Conservation (phyloP, 2,797 vertebrate genomes). For the Periparus ater region DNA sequence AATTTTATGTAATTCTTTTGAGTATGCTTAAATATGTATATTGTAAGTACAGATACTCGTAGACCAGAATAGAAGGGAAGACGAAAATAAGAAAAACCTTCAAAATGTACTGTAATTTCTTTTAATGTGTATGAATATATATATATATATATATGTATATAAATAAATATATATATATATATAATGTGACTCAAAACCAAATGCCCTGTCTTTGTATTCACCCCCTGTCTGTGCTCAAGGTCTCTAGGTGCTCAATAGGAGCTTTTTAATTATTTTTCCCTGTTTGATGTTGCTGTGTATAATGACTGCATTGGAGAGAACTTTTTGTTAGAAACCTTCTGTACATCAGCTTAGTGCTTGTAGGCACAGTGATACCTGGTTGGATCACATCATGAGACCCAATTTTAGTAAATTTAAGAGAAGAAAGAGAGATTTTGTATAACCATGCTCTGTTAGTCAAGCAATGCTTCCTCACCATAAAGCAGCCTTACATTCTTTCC, state of each 20-base stretch:
- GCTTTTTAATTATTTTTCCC: conserved; percentile 75
- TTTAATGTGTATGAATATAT: neutral
- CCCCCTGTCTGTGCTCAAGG: conserved; percentile 45
- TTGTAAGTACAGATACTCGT: neutral
- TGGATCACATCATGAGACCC: conserved; percentile 23
- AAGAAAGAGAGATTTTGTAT: conserved; percentile 35
- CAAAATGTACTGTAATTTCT: neutral
- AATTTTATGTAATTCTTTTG: neutral
- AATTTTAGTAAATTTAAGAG: conserved; percentile 17
- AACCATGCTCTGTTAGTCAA: conserved; percentile 1
- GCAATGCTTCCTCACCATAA: neutral
- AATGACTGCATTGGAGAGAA: conserved; percentile 60
- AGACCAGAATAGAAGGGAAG: neutral
- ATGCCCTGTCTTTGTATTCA: conserved; percentile 44
- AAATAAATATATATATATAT: neutral
- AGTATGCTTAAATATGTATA: neutral
- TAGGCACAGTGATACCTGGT: conserved; percentile 23
- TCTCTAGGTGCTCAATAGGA: conserved; percentile 65
- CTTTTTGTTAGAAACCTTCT: conserved; percentile 38
- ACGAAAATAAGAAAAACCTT: conserved; percentile 26
- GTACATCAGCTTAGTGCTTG: conserved; percentile 9
- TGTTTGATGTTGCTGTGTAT: conserved; percentile 68
- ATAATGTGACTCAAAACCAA: conserved; percentile 48
- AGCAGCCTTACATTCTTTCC: conserved; percentile 6
- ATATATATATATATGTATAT: too few relatives aligned